Conservation (phyloP, 2,888 invertebrate genomes). For the Bugulina stolonifera region DNA sequence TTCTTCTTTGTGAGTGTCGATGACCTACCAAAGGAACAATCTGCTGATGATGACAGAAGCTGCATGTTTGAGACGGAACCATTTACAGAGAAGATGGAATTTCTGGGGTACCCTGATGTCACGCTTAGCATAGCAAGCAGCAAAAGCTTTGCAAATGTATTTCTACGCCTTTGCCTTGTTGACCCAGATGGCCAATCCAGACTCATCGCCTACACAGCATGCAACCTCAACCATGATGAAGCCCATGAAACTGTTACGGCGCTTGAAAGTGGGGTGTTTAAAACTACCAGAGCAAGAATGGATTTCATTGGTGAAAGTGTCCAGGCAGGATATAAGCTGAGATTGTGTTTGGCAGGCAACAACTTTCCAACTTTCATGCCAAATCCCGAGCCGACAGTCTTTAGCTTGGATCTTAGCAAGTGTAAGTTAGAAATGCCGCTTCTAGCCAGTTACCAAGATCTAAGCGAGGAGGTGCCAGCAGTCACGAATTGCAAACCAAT, state of each 20-base stretch:
- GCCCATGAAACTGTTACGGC: not conserved
- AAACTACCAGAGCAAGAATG: not conserved
- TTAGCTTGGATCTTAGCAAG: not conserved
- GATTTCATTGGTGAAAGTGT: constrained; percentile 4
- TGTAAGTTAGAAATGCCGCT: not conserved
- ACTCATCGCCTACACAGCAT: not conserved
- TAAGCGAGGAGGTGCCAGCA: not conserved
- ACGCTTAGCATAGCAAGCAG: not conserved
- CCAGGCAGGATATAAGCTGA: not conserved
- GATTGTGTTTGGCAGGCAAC: not conserved
- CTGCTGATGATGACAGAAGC: not conserved
- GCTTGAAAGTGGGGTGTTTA: not conserved
- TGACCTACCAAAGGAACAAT: not conserved
- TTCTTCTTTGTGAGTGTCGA: not conserved
- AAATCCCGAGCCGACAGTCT: not conserved
- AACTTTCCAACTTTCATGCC: constrained; percentile 1
- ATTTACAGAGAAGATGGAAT: not conserved
- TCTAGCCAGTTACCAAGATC: not conserved
- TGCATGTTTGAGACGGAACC: not conserved
- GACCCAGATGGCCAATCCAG: not conserved
- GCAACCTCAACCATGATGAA: not conserved
- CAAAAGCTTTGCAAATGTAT: not conserved
- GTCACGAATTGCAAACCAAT: not conserved
- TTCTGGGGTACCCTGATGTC: not conserved
- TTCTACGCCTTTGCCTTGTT: not conserved